These are phyloP conservation scores for Drosophila rellima DNA, from an alignment of 2,888 invertebrate genomes.

Conservation along the genomic window DNA sequence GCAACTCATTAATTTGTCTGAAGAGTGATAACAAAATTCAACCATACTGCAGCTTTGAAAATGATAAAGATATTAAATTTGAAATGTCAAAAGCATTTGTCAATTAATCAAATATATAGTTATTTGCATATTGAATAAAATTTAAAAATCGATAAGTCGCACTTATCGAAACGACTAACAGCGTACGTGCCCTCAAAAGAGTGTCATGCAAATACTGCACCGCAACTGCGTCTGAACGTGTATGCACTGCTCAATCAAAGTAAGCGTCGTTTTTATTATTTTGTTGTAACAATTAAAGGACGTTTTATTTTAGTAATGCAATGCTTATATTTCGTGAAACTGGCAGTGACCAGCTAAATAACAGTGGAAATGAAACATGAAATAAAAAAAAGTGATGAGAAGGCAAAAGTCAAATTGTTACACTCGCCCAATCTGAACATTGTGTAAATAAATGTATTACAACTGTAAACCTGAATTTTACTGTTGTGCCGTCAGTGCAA, in stretches of 20 bases:
- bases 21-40: background rate
- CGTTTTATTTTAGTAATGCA: slow-evolving; percentile 47
- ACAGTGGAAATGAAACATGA: slow-evolving; percentile 5
- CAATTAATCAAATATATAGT: background rate
- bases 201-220: slow-evolving; percentile 2
- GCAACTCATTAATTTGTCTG: background rate
- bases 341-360: slow-evolving; percentile 37
- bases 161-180: background rate
- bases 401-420: slow-evolving; percentile 28
- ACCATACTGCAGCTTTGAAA: background rate
- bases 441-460: slow-evolving; percentile 57
- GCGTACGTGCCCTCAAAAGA: slow-evolving; percentile 1
- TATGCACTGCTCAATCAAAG: slow-evolving; percentile 32
- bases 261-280: slow-evolving; percentile 66
- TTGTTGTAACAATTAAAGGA: slow-evolving; percentile 62
- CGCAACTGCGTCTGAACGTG: slow-evolving; percentile 37
- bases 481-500: slow-evolving; percentile 40
- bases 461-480: slow-evolving; percentile 56
- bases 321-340: slow-evolving; percentile 29
- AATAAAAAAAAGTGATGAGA: slow-evolving; percentile 6
- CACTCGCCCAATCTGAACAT: slow-evolving; percentile 19
- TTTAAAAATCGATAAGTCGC: background rate
- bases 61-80: background rate
- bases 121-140: background rate
- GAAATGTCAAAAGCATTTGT: background rate